Percentiles rank a stretch among this genome's conserved stretches.
These are phyloP conservation scores for Sycophaga agraensis DNA, from an alignment of 1,140 invertebrate genomes.

Conservation along the genomic window DNA sequence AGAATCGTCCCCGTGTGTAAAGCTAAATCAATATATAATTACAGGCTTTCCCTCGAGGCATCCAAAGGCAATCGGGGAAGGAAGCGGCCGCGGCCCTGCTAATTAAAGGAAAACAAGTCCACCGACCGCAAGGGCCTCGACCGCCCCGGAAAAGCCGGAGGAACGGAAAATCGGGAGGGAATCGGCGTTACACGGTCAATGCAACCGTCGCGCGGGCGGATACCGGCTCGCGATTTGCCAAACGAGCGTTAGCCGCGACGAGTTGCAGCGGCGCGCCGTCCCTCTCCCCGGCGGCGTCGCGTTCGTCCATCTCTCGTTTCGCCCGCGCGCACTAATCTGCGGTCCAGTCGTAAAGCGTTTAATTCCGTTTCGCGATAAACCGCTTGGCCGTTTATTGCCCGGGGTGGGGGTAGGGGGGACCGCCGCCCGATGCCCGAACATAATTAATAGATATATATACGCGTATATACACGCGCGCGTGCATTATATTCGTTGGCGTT, in stretches of 20 bases:
- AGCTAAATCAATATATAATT: no score
- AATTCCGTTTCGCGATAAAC: slow-evolving; percentile 59
- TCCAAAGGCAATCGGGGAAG: no score
- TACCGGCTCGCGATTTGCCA: slow-evolving; percentile 14
- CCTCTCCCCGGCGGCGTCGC: slow-evolving; percentile 31
- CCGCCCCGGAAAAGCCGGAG: no score
- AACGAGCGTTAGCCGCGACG: not conserved
- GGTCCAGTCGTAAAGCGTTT: slow-evolving; percentile 58
- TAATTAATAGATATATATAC: slow-evolving; percentile 58
- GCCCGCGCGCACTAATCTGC: slow-evolving; percentile 52
- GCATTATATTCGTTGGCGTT: slow-evolving; percentile 36
- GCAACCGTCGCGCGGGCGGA: not conserved
- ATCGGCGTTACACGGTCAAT: no score
- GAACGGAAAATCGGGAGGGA: no score
- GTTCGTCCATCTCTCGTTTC: slow-evolving; percentile 46
- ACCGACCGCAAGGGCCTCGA: no score
- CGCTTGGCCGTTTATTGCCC: slow-evolving; percentile 46
- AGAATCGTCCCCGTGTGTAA: no score
- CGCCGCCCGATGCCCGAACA: slow-evolving; percentile 36
- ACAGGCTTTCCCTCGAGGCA: no score
- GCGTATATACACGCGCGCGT: slow-evolving; percentile 45
- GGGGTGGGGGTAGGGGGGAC: no score
- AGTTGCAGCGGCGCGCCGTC: not conserved
- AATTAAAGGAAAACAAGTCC: no score
- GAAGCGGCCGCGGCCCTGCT: no score